Base-by-base conservation (phyloP, 2,797 vertebrate species). In the Ibycter americanus region DNA sequence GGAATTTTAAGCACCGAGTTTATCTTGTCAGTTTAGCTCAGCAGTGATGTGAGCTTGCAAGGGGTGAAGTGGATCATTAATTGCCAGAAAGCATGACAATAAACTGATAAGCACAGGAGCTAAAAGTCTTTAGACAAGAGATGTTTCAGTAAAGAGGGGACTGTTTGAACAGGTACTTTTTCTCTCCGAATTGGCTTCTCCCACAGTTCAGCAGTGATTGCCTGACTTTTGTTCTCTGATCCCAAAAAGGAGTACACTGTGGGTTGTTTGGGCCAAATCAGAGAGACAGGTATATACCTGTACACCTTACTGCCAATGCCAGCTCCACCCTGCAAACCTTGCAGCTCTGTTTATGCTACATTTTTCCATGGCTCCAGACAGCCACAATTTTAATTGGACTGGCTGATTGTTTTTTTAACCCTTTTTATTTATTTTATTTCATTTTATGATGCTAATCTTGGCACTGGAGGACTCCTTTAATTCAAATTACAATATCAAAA, bases 281-380 rank as follows among this genome's bases (percentile, higher is more conserved):
- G 73, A 65, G 51, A 94, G 87, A n/a, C 96, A 95, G 93, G 97
- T 96, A 97, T 18, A 18, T 97, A 97, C 95, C 93, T 97, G 97
- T 34, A 90, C 76, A n/a, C 32, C 36, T 59, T 16, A 9, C 76
- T 96, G 86, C 94, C 92, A 77, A 7, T 76, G 94, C 91, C 96
- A 97, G 81, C 91, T 96, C 96, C 92, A 95, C 94, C 96, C 96
- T 95, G 76, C 32, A 90, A 79, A 86, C 74, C 94, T 77, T 79
- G 61, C 87, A 71, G 68, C 91, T 93, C 96, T 96, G 84, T 96
- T 96, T 96, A 83, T 88, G 58, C 82, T 95, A 68, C 76, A 94
- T 94, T 96, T 93, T 96, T 95, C 74, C 78, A 72, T 87, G 95
- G 92, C 92, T 97, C 93, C 96, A 96, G 95, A 96, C 93, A 97